Evolutionary conservation across 2,113 vertebrate species (phyloP), one percentile per base, ranked within the genome.

Genomic region (Paralichthys olivaceus): DNA sequence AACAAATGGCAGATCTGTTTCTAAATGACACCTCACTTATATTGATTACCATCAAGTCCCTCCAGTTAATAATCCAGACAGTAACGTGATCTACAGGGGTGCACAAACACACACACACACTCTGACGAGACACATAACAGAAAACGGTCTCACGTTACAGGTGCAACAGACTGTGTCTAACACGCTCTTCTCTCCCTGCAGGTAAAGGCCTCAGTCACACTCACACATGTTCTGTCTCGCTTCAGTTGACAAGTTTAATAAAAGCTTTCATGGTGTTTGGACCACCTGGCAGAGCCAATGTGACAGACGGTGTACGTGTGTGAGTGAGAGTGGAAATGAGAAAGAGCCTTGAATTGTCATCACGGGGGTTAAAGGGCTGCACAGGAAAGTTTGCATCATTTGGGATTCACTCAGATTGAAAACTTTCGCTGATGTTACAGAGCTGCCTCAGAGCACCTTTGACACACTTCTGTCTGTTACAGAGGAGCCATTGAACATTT

Each of bases 231-330:
- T 57, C 2, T 15, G 22, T 34, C 56, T 19, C 20, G 51, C 28
- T 17, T 49, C 19, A 49, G 19, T 49, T 15, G 45, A 20, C 8
- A 29, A 7, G 17, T 75, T 63, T 57, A 59, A 72, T 72, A 66
- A 53, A 67, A 43, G 47, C 55, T 34, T 26, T 54, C 64, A 60
- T 76, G 71, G 29, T 74, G 58, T 45, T 71, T 72, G 68, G 22
- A 34, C 78, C 64, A 78, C 73, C 80, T 86, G 76, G 71, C 62
- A 66, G 58, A 23, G 59, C 43, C 58, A 77, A 17, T 17, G 55
- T 69, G 51, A 69, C 72, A 89, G 63, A 84, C 75, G 86, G 77
- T 28, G n/a, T 45, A 47, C 58, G 53, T 67, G 51, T 67, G 56
- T 32, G 23, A 19, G 72, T 64, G 64, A 23, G 14, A n/a, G 3